A percentile compares a stretch with the other conserved stretches of the same genome.
phyloP scores from a whole-genome alignment of 2,888 invertebrate species.

The Bembecia ichneumoniformis region DNA sequence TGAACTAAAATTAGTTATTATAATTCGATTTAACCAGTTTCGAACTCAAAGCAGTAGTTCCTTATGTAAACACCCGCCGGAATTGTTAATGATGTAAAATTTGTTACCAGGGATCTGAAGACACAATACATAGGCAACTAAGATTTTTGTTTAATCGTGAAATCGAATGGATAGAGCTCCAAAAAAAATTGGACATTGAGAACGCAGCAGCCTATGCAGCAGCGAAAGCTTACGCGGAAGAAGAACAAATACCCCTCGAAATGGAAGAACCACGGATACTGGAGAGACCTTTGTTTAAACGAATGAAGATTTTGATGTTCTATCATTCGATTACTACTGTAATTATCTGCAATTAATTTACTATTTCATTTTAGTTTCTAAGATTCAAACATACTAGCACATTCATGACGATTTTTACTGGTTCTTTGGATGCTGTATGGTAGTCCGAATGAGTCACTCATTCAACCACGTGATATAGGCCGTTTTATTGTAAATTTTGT shows the following conservation, averaged over 20 bases:
- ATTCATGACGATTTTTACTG: too few relatives aligned
- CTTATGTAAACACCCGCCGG: too few relatives aligned
- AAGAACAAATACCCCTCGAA: conserved; percentile 20
- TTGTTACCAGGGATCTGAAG: conserved; percentile 58
- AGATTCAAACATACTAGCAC: too few relatives aligned
- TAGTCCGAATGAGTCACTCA: too few relatives aligned
- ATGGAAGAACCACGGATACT: conserved; percentile 19
- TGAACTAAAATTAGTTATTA: too few relatives aligned
- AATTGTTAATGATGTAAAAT: too few relatives aligned
- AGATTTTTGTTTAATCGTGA: conserved; percentile 45
- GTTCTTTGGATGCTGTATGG: too few relatives aligned
- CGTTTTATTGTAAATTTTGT: too few relatives aligned
- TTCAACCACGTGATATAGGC: too few relatives aligned
- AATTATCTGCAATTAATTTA: conserved; percentile 8
- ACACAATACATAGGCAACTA: conserved; percentile 54
- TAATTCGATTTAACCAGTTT: too few relatives aligned
- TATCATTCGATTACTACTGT: conserved; percentile 63
- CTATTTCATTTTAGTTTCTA: not conserved
- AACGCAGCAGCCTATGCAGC: conserved; percentile 15
- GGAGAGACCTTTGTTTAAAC: conserved; percentile 41
- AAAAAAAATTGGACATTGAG: conserved; percentile 25
- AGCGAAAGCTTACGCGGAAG: conserved; percentile 16
- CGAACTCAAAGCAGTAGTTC: too few relatives aligned
- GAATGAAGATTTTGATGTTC: conserved; percentile 47
- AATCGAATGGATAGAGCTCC: conserved; percentile 33